Evolutionary conservation across 2,888 invertebrate genomes (phyloP).

Genomic region (Erebia epiphron): DNA sequence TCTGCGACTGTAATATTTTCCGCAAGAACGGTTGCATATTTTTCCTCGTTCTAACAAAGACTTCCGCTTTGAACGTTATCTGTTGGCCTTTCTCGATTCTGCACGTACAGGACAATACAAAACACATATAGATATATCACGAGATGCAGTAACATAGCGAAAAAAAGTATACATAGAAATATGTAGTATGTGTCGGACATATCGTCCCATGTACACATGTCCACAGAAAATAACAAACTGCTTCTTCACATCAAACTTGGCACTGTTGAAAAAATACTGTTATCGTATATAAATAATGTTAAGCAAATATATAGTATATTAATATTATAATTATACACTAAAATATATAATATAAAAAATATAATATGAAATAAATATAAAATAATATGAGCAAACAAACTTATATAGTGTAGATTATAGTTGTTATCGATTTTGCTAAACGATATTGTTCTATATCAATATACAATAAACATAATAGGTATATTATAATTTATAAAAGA

Average conservation of each 20-base stretch:
- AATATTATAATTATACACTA: too few species aligned
- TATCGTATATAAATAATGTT: too few species aligned
- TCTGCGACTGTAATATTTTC: constrained; percentile 96
- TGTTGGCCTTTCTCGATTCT: constrained; percentile 77
- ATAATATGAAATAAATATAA: too few species aligned
- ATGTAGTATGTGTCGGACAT: background rate
- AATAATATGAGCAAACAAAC: too few species aligned
- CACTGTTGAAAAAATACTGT: too few species aligned
- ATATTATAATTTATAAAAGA: background rate
- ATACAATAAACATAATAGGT: background rate
- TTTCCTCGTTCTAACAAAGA: constrained; percentile 94
- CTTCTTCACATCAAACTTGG: too few species aligned
- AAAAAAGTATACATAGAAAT: constrained; percentile 8
- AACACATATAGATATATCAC: background rate
- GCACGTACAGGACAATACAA: constrained; percentile 32
- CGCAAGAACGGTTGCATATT: constrained; percentile 94
- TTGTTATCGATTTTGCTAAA: background rate
- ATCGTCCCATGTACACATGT: too few species aligned
- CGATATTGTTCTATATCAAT: background rate
- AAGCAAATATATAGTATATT: too few species aligned
- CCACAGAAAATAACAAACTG: too few species aligned
- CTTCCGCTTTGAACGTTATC: constrained; percentile 93
- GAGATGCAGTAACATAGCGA: background rate
- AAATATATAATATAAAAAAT: too few species aligned
- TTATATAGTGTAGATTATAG: too few species aligned